A percentile compares a stretch with the other conserved stretches of the same genome.
These are phyloP conservation scores for Fringilla coelebs DNA, from an alignment of 2,797 vertebrate genomes.

Conservation along the genomic window DNA sequence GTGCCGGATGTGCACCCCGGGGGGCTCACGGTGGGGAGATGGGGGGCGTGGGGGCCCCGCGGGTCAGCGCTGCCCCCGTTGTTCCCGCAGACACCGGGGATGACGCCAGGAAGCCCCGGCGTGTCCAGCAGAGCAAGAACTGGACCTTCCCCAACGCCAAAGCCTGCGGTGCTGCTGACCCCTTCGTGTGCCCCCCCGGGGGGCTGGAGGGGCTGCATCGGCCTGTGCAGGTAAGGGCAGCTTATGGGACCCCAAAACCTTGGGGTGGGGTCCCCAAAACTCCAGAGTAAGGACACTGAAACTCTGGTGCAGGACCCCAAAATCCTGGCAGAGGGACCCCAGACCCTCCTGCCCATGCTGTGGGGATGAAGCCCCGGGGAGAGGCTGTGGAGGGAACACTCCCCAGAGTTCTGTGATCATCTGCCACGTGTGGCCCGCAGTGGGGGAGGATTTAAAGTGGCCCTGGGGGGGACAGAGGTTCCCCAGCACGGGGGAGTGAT, in stretches of 20 bases:
- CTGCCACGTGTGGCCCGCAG: neutral
- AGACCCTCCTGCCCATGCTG: neutral
- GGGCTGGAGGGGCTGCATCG: conserved; percentile 78
- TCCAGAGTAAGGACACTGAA: neutral
- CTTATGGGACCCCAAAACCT: neutral
- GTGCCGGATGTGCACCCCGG: neutral
- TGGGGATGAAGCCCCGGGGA: neutral
- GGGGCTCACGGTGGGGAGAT: accelerated
- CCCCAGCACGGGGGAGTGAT: accelerated
- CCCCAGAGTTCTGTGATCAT: neutral
- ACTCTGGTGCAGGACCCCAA: neutral
- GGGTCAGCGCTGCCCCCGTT: neutral
- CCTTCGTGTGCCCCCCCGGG: conserved; percentile 85
- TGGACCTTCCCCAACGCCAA: conserved; percentile 95
- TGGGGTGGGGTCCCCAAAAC: neutral
- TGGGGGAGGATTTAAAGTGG: neutral
- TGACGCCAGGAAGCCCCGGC: conserved; percentile 74
- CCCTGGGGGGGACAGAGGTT: neutral
- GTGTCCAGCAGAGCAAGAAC: conserved; percentile 81
- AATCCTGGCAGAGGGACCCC: neutral
- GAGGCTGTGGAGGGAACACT: neutral
- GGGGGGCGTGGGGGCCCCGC: neutral
- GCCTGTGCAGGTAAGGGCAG: conserved; percentile 56
- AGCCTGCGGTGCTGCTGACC: conserved; percentile 77
- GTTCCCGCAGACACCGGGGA: conserved; percentile 68